Conservation (phyloP, 2,113 vertebrate genomes). For the Heloderma charlesbogerti region DNA sequence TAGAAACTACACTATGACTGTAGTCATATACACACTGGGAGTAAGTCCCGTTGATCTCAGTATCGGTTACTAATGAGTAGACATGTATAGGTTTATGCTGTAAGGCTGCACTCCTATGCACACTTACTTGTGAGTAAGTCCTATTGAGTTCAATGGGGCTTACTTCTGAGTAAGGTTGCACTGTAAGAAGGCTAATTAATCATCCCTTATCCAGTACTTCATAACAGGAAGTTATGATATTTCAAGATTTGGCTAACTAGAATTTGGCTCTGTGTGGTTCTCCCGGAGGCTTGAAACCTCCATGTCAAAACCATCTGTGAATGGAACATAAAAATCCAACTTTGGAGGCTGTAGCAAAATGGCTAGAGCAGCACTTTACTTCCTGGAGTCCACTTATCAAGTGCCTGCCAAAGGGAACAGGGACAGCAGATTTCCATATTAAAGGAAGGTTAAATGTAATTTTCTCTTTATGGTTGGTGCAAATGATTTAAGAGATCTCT, state of each 20-base stretch:
- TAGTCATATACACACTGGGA: too few relatives aligned
- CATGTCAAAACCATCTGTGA: slow-evolving; percentile 1
- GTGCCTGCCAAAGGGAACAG: slow-evolving; percentile 43
- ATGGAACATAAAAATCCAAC: slow-evolving; percentile 20
- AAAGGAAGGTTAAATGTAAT: slow-evolving; percentile 55
- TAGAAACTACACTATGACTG: background rate
- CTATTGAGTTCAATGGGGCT: background rate
- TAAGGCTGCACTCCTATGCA: too few relatives aligned
- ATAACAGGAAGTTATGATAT: background rate
- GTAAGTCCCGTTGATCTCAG: too few relatives aligned
- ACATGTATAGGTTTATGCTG: too few relatives aligned
- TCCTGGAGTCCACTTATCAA: background rate
- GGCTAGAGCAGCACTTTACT: slow-evolving; percentile 6
- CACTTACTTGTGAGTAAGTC: too few relatives aligned
- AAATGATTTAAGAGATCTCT: slow-evolving; percentile 56
- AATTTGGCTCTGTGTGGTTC: background rate
- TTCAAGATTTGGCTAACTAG: background rate
- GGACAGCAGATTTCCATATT: slow-evolving; percentile 44
- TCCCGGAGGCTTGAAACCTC: background rate
- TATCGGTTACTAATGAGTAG: too few relatives aligned
- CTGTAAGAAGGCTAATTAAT: background rate
- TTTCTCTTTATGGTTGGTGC: slow-evolving; percentile 46
- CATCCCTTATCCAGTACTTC: background rate
- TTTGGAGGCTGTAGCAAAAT: slow-evolving; percentile 32
- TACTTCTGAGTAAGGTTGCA: background rate